A percentile compares a stretch with the other conserved stretches of the same genome.
Evolutionary conservation across 2,888 invertebrate genomes (phyloP).

Genomic region (Alloplasta piceator): DNA sequence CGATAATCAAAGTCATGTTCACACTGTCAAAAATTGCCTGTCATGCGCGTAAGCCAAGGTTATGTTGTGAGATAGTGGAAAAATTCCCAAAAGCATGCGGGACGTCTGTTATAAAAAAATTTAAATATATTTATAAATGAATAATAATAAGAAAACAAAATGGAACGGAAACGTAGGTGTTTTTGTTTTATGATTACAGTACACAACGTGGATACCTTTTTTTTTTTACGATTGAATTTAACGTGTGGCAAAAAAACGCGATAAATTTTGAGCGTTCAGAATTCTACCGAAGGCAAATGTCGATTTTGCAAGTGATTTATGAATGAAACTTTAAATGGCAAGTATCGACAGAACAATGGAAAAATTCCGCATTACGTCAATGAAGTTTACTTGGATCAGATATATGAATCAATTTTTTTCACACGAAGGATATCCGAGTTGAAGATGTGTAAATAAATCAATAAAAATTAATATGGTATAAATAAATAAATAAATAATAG

Average conservation of each 20-base stretch:
- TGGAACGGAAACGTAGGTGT: constrained; percentile 30
- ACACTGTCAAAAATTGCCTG: constrained; percentile 74
- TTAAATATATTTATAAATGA: constrained; percentile 45
- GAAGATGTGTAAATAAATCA: constrained; percentile 26
- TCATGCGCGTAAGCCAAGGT: constrained; percentile 81
- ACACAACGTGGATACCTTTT: constrained; percentile 7
- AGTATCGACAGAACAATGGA: not conserved
- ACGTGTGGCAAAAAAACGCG: not conserved
- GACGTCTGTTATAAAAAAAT: constrained; percentile 72
- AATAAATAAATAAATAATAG: constrained; percentile 33
- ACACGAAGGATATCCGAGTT: not conserved
- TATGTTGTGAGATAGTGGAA: constrained; percentile 80
- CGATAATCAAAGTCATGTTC: constrained; percentile 32
- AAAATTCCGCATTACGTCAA: too few relatives aligned
- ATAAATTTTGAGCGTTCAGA: not conserved
- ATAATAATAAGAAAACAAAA: constrained; percentile 47
- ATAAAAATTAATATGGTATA: constrained; percentile 12
- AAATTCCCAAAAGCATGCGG: constrained; percentile 81
- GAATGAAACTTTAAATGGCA: constrained; percentile 4
- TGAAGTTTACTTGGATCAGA: too few relatives aligned
- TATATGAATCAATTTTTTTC: too few relatives aligned
- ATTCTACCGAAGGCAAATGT: constrained; percentile 13
- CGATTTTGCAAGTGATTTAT: not conserved
- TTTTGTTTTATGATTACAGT: constrained; percentile 22
- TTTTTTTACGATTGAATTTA: constrained; percentile 30